phyloP scores from a whole-genome alignment of 2,797 vertebrate genomes.

The Cuniculus paca region DNA sequence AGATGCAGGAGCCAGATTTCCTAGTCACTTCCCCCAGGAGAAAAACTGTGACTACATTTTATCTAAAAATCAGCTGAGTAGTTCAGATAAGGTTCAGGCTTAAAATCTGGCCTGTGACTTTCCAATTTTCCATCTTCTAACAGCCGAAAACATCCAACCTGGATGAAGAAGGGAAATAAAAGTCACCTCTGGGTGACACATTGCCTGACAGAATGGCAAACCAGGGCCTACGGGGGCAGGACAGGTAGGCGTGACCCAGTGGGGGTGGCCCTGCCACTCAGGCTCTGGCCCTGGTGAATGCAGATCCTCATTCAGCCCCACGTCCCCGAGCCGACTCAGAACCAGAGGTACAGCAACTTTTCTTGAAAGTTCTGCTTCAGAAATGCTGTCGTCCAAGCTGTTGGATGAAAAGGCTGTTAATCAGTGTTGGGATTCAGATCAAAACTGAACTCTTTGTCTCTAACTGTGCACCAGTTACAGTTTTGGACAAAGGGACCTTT shows the following conservation, averaged over 20 bases:
- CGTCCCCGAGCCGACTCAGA: slow-evolving; percentile 59
- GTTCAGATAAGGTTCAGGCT: slow-evolving; percentile 60
- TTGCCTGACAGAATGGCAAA: slow-evolving; percentile 13
- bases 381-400: slow-evolving; percentile 55
- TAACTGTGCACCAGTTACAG: slow-evolving; percentile 88
- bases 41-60: neutral
- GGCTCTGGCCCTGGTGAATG: slow-evolving; percentile 3
- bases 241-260: neutral
- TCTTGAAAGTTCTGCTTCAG: slow-evolving; percentile 58
- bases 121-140: slow-evolving; percentile 51
- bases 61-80: slow-evolving; percentile 57
- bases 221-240: neutral
- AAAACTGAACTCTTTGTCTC: slow-evolving; percentile 89
- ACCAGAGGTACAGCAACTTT: slow-evolving; percentile 68
- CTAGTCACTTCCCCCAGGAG: neutral
- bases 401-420: slow-evolving; percentile 86
- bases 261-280: neutral
- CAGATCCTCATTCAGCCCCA: neutral
- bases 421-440: slow-evolving; percentile 88
- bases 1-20: neutral
- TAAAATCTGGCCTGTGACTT: slow-evolving; percentile 64
- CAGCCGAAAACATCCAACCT: slow-evolving; percentile 50
- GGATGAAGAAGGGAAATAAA: slow-evolving; percentile 55
- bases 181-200: slow-evolving; percentile 7
- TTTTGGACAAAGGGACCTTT: slow-evolving; percentile 89